Percentiles rank a stretch among this genome's conserved stretches.
phyloP scores from a whole-genome alignment of 1,140 invertebrate species.

The Anagrus nilaparvatae region DNA sequence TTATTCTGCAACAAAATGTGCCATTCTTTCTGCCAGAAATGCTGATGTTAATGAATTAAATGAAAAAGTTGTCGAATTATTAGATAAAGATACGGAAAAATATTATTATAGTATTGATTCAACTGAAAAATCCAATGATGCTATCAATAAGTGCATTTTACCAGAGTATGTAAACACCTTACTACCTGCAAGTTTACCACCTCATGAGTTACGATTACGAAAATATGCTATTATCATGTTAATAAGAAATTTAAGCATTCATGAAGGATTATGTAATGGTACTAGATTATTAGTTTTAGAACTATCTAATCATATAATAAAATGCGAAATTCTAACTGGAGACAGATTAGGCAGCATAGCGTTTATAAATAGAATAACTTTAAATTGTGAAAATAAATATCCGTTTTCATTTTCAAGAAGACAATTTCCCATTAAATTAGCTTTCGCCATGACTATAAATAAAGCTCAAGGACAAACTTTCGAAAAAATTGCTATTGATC shows the following conservation, averaged over 20 bases:
- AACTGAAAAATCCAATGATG: no score
- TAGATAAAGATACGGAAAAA: not conserved
- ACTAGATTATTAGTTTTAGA: slow-evolving; percentile 9
- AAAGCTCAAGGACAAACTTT: slow-evolving; percentile 13
- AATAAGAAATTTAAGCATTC: slow-evolving; percentile 15
- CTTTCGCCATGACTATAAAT: slow-evolving; percentile 16
- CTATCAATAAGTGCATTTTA: slow-evolving; percentile 6
- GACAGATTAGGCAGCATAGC: not conserved
- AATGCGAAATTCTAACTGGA: not conserved
- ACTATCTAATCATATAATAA: slow-evolving; percentile 2
- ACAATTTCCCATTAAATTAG: slow-evolving; percentile 13
- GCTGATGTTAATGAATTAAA: slow-evolving; percentile 7
- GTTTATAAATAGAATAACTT: slow-evolving; percentile 2
- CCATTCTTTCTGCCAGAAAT: slow-evolving; percentile 8
- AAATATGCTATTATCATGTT: slow-evolving; percentile 19
- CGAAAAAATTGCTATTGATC: not conserved
- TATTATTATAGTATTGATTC: no score
- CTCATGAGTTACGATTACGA: slow-evolving; percentile 19
- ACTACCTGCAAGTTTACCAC: slow-evolving; percentile 13
- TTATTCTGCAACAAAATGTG: not conserved
- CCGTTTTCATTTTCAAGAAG: slow-evolving; percentile 9
- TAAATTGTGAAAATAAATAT: slow-evolving; percentile 1
- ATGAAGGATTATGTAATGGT: slow-evolving; percentile 3
- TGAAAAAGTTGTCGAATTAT: not conserved
- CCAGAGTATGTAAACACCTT: slow-evolving; percentile 16